phyloP scores from a whole-genome alignment of 2,888 invertebrate genomes.

The Pediacus dermestoides region DNA sequence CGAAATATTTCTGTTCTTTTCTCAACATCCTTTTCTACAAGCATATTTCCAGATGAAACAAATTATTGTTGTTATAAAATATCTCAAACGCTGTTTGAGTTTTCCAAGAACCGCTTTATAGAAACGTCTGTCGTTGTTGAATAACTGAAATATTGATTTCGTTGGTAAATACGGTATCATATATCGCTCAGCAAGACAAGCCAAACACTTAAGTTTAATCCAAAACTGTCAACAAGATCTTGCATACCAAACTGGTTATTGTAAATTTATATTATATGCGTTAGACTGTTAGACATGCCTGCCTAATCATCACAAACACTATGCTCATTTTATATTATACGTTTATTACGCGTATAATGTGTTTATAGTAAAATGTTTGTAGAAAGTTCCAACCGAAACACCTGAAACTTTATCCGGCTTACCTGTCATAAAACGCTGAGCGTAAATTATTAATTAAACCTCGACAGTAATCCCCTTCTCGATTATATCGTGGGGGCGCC shows the following conservation, averaged over 20 bases:
- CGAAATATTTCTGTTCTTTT: too few relatives aligned
- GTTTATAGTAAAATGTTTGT: slow-evolving; percentile 16
- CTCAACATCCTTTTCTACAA: too few relatives aligned
- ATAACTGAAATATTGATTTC: slow-evolving; percentile 4
- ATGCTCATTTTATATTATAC: too few relatives aligned
- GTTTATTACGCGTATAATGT: slow-evolving; percentile 13
- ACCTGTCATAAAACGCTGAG: slow-evolving; percentile 26
- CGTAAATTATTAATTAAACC: slow-evolving; percentile 32
- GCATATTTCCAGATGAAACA: too few relatives aligned
- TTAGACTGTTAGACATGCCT: background rate
- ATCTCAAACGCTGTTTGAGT: too few relatives aligned
- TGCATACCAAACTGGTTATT: background rate
- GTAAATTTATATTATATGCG: background rate
- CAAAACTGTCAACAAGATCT: background rate
- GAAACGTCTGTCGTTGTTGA: too few relatives aligned
- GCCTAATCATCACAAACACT: too few relatives aligned
- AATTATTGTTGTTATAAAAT: too few relatives aligned
- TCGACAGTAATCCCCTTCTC: slow-evolving; percentile 26
- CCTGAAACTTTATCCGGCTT: slow-evolving; percentile 24
- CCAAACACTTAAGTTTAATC: background rate
- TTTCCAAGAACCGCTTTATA: too few relatives aligned
- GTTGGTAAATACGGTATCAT: slow-evolving; percentile 2
- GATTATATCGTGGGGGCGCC: slow-evolving; percentile 20
- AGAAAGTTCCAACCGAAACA: slow-evolving; percentile 14
- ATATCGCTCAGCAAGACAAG: slow-evolving; percentile 2